phyloP scores from a whole-genome alignment of 2,113 vertebrate genomes.

The Illadopsis cleaveri region DNA sequence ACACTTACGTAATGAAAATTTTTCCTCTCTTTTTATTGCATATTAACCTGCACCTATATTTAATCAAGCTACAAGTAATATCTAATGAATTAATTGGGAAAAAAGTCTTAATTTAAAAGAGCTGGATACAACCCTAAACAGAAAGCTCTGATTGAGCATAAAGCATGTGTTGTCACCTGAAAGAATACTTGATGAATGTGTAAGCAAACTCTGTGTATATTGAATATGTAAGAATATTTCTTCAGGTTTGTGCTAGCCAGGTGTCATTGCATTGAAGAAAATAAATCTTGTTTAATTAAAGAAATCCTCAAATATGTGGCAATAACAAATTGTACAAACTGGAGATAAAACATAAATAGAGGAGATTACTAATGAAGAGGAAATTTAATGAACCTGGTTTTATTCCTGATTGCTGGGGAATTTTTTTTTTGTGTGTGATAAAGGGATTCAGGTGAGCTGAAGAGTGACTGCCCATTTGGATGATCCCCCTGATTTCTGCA shows the following conservation, averaged over 20 bases:
- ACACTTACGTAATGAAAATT: background rate
- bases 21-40: background rate
- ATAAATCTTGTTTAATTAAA: background rate
- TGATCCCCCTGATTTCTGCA: accelerated
- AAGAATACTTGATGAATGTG: background rate
- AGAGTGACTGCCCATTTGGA: accelerated
- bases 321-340: background rate
- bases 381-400: background rate
- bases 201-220: background rate
- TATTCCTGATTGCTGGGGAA: background rate
- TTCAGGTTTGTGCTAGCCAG: background rate
- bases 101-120: background rate
- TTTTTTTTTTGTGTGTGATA: background rate
- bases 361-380: background rate
- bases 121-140: background rate
- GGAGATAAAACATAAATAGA: background rate
- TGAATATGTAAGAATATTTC: background rate
- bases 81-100: background rate
- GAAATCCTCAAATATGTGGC: background rate
- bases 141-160: background rate
- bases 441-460: background rate
- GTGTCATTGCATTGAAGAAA: background rate
- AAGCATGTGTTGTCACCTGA: background rate
- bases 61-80: background rate
- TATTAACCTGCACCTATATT: background rate